Percentiles rank a stretch among this genome's conserved stretches.
Conservation (phyloP, 2,113 vertebrate genomes). For the Ellobius talpinus region DNA sequence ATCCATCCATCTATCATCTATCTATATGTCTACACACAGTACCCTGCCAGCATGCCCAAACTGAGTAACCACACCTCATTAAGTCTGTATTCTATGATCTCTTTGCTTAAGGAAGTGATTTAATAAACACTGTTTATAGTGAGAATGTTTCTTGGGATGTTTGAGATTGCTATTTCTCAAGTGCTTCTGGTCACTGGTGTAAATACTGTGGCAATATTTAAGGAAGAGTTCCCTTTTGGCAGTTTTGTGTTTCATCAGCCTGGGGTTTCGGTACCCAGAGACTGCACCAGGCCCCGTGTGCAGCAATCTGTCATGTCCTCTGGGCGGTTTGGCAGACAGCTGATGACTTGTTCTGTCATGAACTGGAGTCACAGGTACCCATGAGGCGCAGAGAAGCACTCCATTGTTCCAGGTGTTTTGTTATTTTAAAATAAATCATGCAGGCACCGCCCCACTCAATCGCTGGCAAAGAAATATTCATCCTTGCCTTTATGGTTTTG, state of each 20-base stretch:
- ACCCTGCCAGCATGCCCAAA: neutral
- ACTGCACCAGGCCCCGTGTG: conserved; percentile 72
- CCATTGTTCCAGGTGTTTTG: conserved; percentile 85
- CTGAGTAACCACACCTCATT: neutral
- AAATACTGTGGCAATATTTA: conserved; percentile 81
- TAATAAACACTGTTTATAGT: conserved; percentile 18
- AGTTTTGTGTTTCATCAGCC: conserved; percentile 78
- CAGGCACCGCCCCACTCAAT: conserved; percentile 65
- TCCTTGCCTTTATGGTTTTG: conserved; percentile 79
- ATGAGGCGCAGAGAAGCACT: conserved; percentile 78
- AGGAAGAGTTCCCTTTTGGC: conserved; percentile 81
- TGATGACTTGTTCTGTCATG: conserved; percentile 85
- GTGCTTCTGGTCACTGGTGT: conserved; percentile 69
- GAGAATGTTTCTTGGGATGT: conserved; percentile 46
- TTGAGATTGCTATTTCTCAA: conserved; percentile 49
- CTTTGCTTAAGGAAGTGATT: conserved; percentile 62
- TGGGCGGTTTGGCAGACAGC: conserved; percentile 74
- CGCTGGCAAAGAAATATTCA: conserved; percentile 80
- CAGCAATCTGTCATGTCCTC: conserved; percentile 84
- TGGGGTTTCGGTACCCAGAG: conserved; percentile 80
- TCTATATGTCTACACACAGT: neutral
- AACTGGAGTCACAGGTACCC: conserved; percentile 79
- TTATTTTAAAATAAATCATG: conserved; percentile 84
- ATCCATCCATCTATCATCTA: neutral
- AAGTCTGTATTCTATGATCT: conserved; percentile 18